Evolutionary conservation across 2,797 vertebrate genomes (phyloP).

Genomic region (Scolopax rusticola): DNA sequence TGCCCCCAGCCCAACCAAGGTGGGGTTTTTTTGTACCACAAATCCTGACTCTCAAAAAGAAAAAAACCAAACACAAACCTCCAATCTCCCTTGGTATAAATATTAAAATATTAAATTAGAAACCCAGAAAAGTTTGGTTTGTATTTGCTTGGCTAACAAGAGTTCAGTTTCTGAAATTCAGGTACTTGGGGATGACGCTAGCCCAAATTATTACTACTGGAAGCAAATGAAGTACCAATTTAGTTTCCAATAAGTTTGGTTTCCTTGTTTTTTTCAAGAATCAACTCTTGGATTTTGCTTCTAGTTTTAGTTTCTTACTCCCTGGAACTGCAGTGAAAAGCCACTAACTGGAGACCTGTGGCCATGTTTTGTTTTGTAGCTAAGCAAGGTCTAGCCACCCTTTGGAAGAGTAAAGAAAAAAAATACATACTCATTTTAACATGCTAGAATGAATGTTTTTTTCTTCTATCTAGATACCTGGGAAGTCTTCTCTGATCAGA

Average conservation of each 20-base stretch:
- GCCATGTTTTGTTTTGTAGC: neutral
- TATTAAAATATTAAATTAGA: neutral
- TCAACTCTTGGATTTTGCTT: neutral
- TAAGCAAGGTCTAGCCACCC: neutral
- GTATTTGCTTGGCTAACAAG: neutral
- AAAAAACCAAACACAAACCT: neutral
- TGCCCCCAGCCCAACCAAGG: fast-evolving
- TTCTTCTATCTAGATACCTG: neutral
- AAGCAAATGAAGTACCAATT: neutral
- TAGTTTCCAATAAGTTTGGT: neutral
- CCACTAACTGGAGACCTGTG: neutral
- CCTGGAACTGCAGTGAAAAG: neutral
- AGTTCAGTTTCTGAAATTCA: neutral
- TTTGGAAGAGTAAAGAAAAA: neutral
- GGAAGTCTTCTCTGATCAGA: neutral
- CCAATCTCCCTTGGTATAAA: neutral
- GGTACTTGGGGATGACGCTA: neutral
- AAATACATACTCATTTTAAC: neutral
- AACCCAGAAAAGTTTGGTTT: neutral
- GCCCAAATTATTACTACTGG: neutral
- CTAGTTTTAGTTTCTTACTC: neutral
- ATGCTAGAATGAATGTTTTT: neutral
- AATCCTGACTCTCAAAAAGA: neutral
- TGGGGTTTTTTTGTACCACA: neutral
- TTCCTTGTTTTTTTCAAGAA: neutral